These are phyloP conservation scores for Spinus pinus DNA, from an alignment of 2,797 vertebrate species.

Conservation along the genomic window DNA sequence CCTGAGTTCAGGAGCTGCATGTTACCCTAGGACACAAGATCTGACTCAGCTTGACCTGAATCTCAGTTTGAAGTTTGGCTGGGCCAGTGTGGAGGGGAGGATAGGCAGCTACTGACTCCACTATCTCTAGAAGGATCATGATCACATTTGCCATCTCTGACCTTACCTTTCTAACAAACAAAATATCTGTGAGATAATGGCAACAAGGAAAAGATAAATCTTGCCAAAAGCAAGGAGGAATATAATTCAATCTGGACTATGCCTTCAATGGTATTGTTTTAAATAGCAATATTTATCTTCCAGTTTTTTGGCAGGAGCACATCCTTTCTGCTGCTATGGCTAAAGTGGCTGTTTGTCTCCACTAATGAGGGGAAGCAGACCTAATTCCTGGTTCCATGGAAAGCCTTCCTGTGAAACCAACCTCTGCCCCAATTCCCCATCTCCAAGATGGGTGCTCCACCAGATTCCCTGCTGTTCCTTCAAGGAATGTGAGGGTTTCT, in stretches of 20 bases:
- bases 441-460: not conserved
- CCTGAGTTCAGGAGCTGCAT: not conserved
- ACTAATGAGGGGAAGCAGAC: not conserved
- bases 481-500: not conserved
- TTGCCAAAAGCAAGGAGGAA: not conserved
- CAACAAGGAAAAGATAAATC: not conserved
- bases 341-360: not conserved
- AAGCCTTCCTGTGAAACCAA: not conserved
- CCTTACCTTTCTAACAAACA: not conserved
- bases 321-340: not conserved
- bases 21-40: not conserved
- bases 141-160: not conserved
- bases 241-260: too few species aligned
- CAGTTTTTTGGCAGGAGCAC: not conserved
- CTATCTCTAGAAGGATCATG: not conserved
- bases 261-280: not conserved
- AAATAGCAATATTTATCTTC: not conserved
- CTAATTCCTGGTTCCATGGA: not conserved
- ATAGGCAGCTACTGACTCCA: not conserved
- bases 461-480: not conserved
- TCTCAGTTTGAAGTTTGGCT: not conserved
- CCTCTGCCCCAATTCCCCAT: not conserved
- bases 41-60: not conserved
- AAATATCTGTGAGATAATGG: not conserved
- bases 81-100: not conserved